These are phyloP conservation scores for Nymphalis polychloros DNA, from an alignment of 2,888 invertebrate species.

Conservation along the genomic window DNA sequence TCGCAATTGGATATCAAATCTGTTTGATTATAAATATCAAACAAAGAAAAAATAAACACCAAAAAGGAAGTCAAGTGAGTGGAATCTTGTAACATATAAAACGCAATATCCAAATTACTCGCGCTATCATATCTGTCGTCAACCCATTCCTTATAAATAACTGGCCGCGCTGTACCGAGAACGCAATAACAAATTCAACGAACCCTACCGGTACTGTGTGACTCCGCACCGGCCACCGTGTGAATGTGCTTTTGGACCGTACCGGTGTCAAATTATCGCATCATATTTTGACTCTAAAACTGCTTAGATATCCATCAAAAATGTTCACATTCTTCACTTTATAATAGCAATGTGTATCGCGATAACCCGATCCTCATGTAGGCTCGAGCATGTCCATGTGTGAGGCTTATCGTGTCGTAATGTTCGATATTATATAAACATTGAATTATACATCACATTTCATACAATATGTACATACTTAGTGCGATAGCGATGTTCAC, in stretches of 20 bases:
- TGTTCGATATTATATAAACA: constrained; percentile 59
- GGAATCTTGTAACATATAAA: constrained; percentile 44
- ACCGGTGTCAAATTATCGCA: constrained; percentile 72
- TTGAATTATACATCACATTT: constrained; percentile 67
- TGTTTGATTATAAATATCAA: constrained; percentile 17
- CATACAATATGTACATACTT: constrained; percentile 67
- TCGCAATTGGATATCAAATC: constrained; percentile 11
- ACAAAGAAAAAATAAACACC: constrained; percentile 29
- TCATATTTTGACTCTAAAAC: constrained; percentile 65
- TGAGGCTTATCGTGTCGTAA: constrained; percentile 60
- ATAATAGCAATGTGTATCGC: constrained; percentile 53
- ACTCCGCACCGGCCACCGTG: constrained; percentile 75
- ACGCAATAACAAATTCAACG: constrained; percentile 82
- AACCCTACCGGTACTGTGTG: constrained; percentile 80
- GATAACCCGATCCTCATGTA: constrained; percentile 48
- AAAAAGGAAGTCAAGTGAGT: constrained; percentile 29
- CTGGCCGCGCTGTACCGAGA: constrained; percentile 75
- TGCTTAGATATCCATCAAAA: constrained; percentile 58
- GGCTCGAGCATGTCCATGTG: constrained; percentile 46
- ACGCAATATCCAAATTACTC: constrained; percentile 66
- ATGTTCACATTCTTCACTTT: constrained; percentile 51
- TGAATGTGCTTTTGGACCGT: constrained; percentile 74
- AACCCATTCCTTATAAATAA: constrained; percentile 52
- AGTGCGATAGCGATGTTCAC: constrained; percentile 74
- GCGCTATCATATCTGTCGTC: constrained; percentile 67